Base-by-base conservation (phyloP, 2,888 invertebrate genomes). In the Dermolepida albohirtum region DNA sequence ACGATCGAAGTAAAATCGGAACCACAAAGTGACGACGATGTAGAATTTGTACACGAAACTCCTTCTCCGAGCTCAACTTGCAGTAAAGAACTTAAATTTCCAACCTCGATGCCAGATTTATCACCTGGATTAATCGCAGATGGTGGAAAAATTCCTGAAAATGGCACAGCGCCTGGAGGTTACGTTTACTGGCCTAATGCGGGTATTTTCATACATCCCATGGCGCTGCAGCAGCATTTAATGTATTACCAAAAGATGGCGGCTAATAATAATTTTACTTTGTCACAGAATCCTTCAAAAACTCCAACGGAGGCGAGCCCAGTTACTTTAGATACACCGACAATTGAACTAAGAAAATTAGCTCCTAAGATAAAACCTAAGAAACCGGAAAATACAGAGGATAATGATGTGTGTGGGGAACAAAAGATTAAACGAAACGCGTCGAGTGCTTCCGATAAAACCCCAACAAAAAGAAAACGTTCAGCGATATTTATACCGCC, bases 401-500 rank as follows among this genome's bases (percentile, higher is more conserved):
- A 73, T 68, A 54, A 81, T 85, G 76, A 86, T 89, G 84, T 78
- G 81, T 81, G 76, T 5, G 16, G 81, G 78, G 74, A 84, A 81
- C 43, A 85, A 78, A 64, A 87, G 84, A 70, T 82, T 80, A 63
- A 80, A 72, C 72, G 80, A 43, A 80, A 84, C 80, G 74, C 85
- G 78, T 7, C 85, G 80, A 68, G 76, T 12, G 72, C 76, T 1
- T 73, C 74, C 1, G 75, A 77, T 49, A 80, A 80, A 16, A 77
- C 84, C 0, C 87, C 88, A 0, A 89, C 89, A 1, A 92, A 93
- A 78, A 84, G 92, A 59, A 93, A 94, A 78, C 87, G 94, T 0
- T 92, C 93, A 0, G 93, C 93, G 0, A 93, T 94, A 72, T 94
- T 93, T 77, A 93, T 94, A 73, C 94, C 94, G 0, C 93, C 94